Conservation (phyloP, 1,140 invertebrate species). For the Drosophila grimshawi region DNA sequence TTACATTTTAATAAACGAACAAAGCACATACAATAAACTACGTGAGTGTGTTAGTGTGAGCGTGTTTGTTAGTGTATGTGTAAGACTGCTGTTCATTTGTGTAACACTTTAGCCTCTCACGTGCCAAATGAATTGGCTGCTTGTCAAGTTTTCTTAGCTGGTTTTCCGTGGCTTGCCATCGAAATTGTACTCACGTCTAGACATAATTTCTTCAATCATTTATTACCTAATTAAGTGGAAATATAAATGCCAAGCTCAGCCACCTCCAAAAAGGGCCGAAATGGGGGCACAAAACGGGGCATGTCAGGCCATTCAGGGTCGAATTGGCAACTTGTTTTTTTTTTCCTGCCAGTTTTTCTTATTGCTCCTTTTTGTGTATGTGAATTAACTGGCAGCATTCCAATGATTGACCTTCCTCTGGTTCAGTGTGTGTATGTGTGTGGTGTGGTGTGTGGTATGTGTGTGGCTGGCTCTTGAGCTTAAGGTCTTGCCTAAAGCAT, state of each 20-base stretch:
- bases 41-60: background rate
- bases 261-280: constrained; percentile 44
- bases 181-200: constrained; percentile 84
- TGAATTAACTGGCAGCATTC: constrained; percentile 82
- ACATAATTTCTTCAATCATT: constrained; percentile 85
- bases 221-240: constrained; percentile 85
- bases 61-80: constrained; percentile 13
- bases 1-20: constrained; percentile 17
- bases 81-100: constrained; percentile 56
- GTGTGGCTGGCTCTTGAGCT: constrained; percentile 54
- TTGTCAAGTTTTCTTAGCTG: constrained; percentile 29
- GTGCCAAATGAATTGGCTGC: constrained; percentile 78
- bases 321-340: constrained; percentile 43
- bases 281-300: constrained; percentile 15
- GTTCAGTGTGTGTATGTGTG: constrained; percentile 14
- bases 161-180: constrained; percentile 47
- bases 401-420: constrained; percentile 76
- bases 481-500: constrained; percentile 72
- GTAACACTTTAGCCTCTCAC: constrained; percentile 74
- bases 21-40: background rate
- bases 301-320: constrained; percentile 49
- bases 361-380: constrained; percentile 69
- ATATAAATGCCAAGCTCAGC: constrained; percentile 81
- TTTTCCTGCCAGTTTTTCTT: constrained; percentile 27
- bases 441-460: constrained; percentile 21